Conservation (phyloP, 2,888 invertebrate genomes). For the Prostheceraeus crozeri region DNA sequence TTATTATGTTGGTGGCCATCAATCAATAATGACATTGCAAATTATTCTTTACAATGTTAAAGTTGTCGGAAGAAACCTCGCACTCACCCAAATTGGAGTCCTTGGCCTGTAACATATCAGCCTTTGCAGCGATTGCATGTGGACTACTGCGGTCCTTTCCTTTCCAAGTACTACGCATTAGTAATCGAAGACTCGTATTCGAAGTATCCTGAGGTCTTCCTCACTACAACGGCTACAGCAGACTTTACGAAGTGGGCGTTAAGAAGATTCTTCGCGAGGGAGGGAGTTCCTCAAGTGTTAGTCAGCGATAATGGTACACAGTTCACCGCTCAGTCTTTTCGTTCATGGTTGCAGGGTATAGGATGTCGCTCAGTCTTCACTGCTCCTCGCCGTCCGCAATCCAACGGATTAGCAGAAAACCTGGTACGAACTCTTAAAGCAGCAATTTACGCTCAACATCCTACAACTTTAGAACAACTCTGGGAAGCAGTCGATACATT, state of each 20-base stretch:
- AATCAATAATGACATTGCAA: conserved; percentile 2
- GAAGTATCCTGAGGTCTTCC: conserved; percentile 7
- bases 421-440: not conserved
- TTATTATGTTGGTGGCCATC: conserved; percentile 6
- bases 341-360: not conserved
- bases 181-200: conserved; percentile 14
- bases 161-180: conserved; percentile 5
- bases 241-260: not conserved
- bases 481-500: not conserved
- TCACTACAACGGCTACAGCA: conserved; percentile 11
- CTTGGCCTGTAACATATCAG: conserved; percentile 11
- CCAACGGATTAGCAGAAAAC: conserved; percentile 5
- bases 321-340: conserved; percentile 2
- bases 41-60: not conserved
- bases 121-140: conserved; percentile 11
- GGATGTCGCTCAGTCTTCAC: not conserved
- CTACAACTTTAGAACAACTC: conserved; percentile 5
- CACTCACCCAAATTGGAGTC: conserved; percentile 9
- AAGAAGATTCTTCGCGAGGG: conserved; percentile 25
- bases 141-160: conserved; percentile 3
- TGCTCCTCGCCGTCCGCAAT: conserved; percentile 3
- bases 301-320: conserved; percentile 17
- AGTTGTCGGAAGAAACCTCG: conserved; percentile 1
- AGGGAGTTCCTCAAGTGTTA: not conserved
- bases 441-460: not conserved